Evolutionary conservation across 1,140 invertebrate species (phyloP).

Genomic region (Heterodera carotae): DNA sequence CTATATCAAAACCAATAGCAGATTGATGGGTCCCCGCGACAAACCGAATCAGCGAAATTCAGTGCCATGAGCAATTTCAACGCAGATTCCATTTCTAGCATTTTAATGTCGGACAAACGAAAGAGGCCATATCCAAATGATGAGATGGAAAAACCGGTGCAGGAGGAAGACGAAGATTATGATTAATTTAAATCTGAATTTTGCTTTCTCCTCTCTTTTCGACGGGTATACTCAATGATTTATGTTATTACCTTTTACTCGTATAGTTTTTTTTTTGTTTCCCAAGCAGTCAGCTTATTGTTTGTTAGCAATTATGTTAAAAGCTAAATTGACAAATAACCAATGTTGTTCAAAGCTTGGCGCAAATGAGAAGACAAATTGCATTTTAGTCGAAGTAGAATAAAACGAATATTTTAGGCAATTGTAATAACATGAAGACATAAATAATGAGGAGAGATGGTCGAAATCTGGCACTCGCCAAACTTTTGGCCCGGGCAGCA

Average conservation of each 20-base stretch:
- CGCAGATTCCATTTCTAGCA: conserved; percentile 11
- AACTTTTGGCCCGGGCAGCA: no score
- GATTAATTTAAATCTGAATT: neutral
- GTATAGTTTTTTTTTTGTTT: neutral
- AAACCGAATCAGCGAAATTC: neutral
- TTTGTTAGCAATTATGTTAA: no score
- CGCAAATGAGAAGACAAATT: no score
- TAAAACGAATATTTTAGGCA: no score
- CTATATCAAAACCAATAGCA: neutral
- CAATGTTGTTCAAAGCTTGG: no score
- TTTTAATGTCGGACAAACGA: conserved; percentile 7
- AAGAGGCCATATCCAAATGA: conserved; percentile 14
- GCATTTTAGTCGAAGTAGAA: no score
- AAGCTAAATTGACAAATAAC: no score
- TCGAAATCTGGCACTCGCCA: no score
- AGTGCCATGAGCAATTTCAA: conserved; percentile 15
- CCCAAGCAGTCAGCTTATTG: no score
- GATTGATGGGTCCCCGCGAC: neutral
- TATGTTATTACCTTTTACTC: neutral
- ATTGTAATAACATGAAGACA: no score
- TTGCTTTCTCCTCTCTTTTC: neutral
- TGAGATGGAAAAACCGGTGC: neutral
- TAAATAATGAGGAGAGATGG: no score
- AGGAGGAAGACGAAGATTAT: conserved; percentile 26
- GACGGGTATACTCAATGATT: neutral